Evolutionary conservation across 2,113 vertebrate genomes (phyloP).

Genomic region (Aspidoscelis tigris): DNA sequence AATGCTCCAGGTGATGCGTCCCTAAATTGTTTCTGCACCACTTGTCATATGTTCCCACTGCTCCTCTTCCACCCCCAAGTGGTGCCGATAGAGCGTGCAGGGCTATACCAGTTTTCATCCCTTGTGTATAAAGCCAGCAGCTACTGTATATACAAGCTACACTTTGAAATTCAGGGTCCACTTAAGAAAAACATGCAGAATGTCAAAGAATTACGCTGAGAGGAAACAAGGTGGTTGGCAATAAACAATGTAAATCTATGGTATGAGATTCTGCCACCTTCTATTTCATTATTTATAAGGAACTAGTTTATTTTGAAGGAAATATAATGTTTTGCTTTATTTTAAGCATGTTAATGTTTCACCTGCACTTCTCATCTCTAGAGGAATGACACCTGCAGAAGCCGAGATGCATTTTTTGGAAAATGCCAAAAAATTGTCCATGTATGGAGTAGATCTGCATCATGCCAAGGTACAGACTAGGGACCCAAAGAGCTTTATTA

Average conservation of each 20-base stretch:
- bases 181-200: not conserved
- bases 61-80: too few relatives aligned
- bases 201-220: not conserved
- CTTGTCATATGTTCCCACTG: too few relatives aligned
- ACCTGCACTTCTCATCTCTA: slow-evolving; percentile 59
- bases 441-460: slow-evolving; percentile 98
- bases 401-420: slow-evolving; percentile 97
- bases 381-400: slow-evolving; percentile 96
- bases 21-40: too few relatives aligned
- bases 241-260: not conserved
- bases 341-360: not conserved
- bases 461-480: slow-evolving; percentile 88
- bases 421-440: slow-evolving; percentile 97
- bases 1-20: too few relatives aligned
- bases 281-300: not conserved
- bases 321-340: too few relatives aligned
- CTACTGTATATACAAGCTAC: too few relatives aligned
- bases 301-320: slow-evolving; percentile 15
- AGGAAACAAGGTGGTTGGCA: not conserved
- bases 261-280: not conserved
- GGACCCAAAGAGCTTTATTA: not conserved
- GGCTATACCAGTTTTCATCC: too few relatives aligned
- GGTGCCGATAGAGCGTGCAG: too few relatives aligned
- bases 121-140: too few relatives aligned
- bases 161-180: accelerated